Percentiles rank a stretch among this genome's conserved stretches.
phyloP scores from a whole-genome alignment of 2,888 invertebrate species.

The Scrobipalpa atriplicella region DNA sequence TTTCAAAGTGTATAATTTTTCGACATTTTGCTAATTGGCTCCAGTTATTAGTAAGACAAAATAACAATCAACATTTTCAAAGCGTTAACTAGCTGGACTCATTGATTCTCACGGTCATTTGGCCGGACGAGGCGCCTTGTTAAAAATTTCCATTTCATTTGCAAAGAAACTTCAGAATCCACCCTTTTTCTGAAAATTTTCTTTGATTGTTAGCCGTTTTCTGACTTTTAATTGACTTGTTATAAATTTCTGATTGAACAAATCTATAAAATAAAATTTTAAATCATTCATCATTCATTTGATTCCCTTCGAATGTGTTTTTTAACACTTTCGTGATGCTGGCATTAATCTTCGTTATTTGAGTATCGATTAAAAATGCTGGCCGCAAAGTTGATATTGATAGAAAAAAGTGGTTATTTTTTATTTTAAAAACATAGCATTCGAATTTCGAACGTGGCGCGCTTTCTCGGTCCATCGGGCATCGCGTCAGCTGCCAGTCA shows the following conservation, averaged over 20 bases:
- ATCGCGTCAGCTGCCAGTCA: conserved; percentile 80
- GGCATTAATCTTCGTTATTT: neutral
- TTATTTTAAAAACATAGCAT: conserved; percentile 40
- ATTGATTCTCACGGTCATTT: conserved; percentile 52
- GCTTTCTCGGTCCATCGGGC: conserved; percentile 81
- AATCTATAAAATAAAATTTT: conserved; percentile 30
- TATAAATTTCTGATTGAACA: conserved; percentile 69
- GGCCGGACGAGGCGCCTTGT: conserved; percentile 58
- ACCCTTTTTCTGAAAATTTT: conserved; percentile 59
- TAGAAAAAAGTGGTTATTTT: conserved; percentile 17
- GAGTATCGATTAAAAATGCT: conserved; percentile 11
- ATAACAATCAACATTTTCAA: conserved; percentile 49
- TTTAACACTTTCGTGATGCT: neutral
- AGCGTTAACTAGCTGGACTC: conserved; percentile 65
- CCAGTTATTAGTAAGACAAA: conserved; percentile 3
- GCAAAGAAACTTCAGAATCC: conserved; percentile 57
- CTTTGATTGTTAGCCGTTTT: conserved; percentile 49
- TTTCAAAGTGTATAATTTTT: neutral
- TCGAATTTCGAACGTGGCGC: conserved; percentile 72
- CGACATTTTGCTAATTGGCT: neutral
- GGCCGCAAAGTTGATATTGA: neutral
- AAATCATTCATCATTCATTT: neutral
- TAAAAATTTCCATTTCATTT: conserved; percentile 81
- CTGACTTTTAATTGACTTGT: conserved; percentile 70
- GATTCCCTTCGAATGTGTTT: neutral